Percentiles rank a stretch among this genome's conserved stretches.
These are phyloP conservation scores for Pseudorectes ferrugineus DNA, from an alignment of 2,113 vertebrate genomes.

Conservation along the genomic window DNA sequence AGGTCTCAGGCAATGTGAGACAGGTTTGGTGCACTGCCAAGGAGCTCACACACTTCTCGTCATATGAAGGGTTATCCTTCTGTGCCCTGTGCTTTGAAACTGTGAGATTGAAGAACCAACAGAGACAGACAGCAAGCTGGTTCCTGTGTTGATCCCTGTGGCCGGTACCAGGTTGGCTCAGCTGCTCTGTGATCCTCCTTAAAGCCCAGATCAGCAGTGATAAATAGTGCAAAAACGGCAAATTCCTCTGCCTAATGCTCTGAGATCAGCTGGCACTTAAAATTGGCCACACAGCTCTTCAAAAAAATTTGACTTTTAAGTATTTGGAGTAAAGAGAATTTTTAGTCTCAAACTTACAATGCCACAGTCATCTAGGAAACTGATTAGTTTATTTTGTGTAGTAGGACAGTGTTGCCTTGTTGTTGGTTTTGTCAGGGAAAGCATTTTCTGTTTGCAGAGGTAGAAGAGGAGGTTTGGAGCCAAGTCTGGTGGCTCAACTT, in stretches of 20 bases:
- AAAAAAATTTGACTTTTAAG: background rate
- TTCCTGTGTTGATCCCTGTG: background rate
- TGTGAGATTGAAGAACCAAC: background rate
- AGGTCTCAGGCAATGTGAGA: background rate
- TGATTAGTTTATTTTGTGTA: background rate
- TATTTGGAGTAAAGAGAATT: background rate
- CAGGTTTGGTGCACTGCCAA: background rate
- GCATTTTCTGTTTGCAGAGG: background rate
- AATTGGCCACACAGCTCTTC: accelerated
- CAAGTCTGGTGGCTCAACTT: background rate
- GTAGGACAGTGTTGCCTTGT: background rate
- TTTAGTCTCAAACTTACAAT: background rate
- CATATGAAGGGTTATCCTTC: background rate
- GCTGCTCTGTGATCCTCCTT: background rate
- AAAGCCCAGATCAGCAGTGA: background rate
- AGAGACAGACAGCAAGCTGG: background rate
- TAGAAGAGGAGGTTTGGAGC: background rate
- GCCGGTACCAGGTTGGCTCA: background rate
- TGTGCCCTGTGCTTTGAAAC: background rate
- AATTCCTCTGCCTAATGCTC: background rate
- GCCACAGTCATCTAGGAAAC: background rate
- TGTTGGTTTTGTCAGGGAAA: background rate
- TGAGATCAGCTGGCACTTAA: background rate
- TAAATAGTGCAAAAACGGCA: background rate
- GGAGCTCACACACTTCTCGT: background rate